Evolutionary conservation across 2,797 vertebrate genomes (phyloP), one percentile per base, ranked within the genome.

Genomic region (Tragelaphus oryx): DNA sequence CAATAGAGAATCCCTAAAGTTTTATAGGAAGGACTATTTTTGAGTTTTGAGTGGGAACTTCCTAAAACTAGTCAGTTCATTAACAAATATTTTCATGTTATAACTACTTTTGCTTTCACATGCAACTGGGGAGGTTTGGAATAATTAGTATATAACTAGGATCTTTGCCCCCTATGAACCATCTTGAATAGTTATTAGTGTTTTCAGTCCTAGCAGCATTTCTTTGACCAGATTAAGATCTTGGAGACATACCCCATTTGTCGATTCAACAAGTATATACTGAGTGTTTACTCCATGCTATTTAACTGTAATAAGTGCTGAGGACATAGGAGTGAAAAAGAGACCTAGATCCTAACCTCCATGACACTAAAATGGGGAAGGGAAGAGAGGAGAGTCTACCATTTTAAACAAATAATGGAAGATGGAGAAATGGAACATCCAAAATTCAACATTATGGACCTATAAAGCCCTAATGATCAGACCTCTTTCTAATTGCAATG

Each of bases 181-280:
- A 52, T 18, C 37, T 78, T 59, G 55, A 74, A 68, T 28, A 18
- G 48, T 82, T 86, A 85, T 41, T 82, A 74, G 0, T 55, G 22
- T 85, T 97, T 93, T 82, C 46, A 82, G 33, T 83, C 48, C 48
- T 89, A 65, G 30, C 7, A 83, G 8, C n/a, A 95, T 79, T 96
- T 97, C 85, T 89, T 46, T 46, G 59, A 68, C 30, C 75, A 94
- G 33, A 79, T 84, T 65, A 87, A 89, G 46, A 74, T 92, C 18
- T 5, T 37, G 4, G 30, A 92, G 48, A 95, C 37, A 89, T 16
- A 82, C 1, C 18, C 16, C 37, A 71, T 41, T 93, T 57, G 65
- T 74, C 52, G 3, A 83, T 82, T 82, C 78, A 87, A 83, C 22
- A 89, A 78, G 46, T 82, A 89, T 93, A 91, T 88, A 91, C 14